phyloP scores from a whole-genome alignment of 2,888 invertebrate genomes.

The Tenthredo distinguenda region DNA sequence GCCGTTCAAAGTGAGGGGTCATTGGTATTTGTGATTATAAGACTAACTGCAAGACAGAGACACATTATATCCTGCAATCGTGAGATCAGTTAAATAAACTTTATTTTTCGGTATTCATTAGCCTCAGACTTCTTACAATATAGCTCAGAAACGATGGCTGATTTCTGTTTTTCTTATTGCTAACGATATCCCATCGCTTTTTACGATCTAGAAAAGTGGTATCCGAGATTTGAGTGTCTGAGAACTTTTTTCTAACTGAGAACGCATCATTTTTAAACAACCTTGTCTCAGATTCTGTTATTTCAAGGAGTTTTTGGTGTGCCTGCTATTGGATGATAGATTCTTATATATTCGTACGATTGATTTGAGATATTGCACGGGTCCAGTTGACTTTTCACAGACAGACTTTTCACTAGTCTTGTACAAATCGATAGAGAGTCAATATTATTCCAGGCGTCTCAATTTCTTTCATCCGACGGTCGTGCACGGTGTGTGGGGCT shows the following conservation, averaged over 20 bases:
- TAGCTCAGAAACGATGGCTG: not conserved
- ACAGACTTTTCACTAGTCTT: not conserved
- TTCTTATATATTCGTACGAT: not conserved
- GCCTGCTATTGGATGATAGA: not conserved
- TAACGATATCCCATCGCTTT: not conserved
- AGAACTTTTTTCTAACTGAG: not conserved
- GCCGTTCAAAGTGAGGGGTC: not conserved
- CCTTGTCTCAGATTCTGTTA: slow-evolving; percentile 26
- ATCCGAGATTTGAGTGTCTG: not conserved
- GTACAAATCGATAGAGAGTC: not conserved
- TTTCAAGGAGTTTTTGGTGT: not conserved
- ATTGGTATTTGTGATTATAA: not conserved
- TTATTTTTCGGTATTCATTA: not conserved
- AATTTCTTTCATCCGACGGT: not conserved
- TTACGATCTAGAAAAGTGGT: not conserved
- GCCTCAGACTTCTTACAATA: not conserved
- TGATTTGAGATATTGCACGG: not conserved
- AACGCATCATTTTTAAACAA: not conserved
- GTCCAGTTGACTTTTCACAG: not conserved
- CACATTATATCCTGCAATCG: not conserved
- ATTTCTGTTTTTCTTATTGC: not conserved
- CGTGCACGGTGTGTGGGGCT: not conserved
- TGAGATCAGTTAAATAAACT: not conserved
- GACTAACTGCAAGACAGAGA: not conserved
- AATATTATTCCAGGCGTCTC: not conserved